Conservation (phyloP, 2,888 invertebrate genomes). For the Ophraella communa region DNA sequence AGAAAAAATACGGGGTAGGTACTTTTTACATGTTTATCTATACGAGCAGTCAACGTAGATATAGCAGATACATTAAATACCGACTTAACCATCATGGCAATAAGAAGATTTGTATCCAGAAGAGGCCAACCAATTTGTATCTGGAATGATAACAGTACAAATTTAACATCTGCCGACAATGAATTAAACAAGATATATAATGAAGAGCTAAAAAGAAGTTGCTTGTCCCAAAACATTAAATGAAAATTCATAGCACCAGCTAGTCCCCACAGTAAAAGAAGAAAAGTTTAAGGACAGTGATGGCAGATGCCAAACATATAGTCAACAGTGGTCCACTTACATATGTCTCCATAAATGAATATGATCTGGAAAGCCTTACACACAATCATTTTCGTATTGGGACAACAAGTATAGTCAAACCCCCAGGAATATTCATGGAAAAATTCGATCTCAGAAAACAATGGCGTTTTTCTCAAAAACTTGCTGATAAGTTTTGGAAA, state of each 20-base stretch:
- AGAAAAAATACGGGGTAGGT: conserved; percentile 23
- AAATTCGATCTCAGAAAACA: background rate
- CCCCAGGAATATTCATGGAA: too few relatives aligned
- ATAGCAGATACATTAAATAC: conserved; percentile 11
- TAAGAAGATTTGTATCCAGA: background rate
- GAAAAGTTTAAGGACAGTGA: background rate
- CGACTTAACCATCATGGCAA: conserved; percentile 15
- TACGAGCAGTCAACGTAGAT: conserved; percentile 21
- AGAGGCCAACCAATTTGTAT: background rate
- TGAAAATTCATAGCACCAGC: background rate
- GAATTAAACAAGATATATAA: too few relatives aligned
- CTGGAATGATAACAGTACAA: conserved; percentile 1
- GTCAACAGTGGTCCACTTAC: conserved; percentile 10
- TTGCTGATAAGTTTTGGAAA: conserved; percentile 28
- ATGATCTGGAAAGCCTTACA: conserved; percentile 14
- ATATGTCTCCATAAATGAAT: conserved; percentile 1
- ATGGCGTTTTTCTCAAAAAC: conserved; percentile 7
- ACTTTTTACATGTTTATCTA: conserved; percentile 18
- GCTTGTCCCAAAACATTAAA: too few relatives aligned
- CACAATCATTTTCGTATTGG: background rate
- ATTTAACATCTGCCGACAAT: background rate
- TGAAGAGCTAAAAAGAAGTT: too few relatives aligned
- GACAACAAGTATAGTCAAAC: background rate
- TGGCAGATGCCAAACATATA: background rate
- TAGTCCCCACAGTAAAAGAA: background rate